Conservation (phyloP, 2,888 invertebrate genomes). For the Plagodis dolabraria region DNA sequence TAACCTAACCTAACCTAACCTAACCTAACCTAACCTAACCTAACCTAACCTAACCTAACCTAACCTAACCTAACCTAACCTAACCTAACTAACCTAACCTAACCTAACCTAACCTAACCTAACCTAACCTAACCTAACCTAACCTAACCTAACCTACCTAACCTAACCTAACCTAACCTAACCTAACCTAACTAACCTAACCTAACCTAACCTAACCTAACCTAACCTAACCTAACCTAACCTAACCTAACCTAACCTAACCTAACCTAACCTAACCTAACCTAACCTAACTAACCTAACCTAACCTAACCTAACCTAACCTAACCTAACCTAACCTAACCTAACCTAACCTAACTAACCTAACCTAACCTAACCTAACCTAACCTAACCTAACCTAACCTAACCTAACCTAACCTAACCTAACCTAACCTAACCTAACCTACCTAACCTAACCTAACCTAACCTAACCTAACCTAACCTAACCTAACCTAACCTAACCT, state of each 20-base stretch:
- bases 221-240: conserved; percentile 26
- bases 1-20: conserved; percentile 33
- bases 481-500: conserved; percentile 36
- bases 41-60: conserved; percentile 27
- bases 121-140: conserved; percentile 26
- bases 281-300: conserved; percentile 24
- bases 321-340: conserved; percentile 27
- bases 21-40: conserved; percentile 35
- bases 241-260: conserved; percentile 25
- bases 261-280: conserved; percentile 26
- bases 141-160: conserved; percentile 23
- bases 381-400: conserved; percentile 28
- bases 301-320: conserved; percentile 33
- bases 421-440: conserved; percentile 18
- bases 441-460: conserved; percentile 20
- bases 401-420: conserved; percentile 22
- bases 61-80: conserved; percentile 27
- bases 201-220: conserved; percentile 31
- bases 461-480: conserved; percentile 24
- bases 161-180: conserved; percentile 38
- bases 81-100: conserved; percentile 25
- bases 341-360: conserved; percentile 31
- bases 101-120: conserved; percentile 28
- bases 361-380: conserved; percentile 37
- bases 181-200: conserved; percentile 39